Evolutionary conservation across 2,113 vertebrate species (phyloP), one percentile per base, ranked within the genome.

Genomic region (Rana temporaria): DNA sequence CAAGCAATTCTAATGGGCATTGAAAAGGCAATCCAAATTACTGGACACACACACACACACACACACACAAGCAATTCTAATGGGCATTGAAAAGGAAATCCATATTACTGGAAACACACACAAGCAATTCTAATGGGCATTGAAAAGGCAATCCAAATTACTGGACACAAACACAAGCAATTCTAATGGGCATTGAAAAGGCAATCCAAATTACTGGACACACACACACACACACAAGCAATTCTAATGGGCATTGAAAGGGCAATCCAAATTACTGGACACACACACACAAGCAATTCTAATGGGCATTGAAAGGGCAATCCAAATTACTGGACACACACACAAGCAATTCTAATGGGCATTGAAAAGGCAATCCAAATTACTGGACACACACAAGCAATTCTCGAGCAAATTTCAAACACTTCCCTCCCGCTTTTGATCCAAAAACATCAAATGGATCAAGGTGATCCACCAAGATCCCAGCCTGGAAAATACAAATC

Each of bases 1-100:
- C 68, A 73, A 55, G 68, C 52, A 68, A 60, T 72, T 38, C 48
- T 5, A 75, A 62, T 30, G 6, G 4, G 30, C 12, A 55, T 56
- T 12, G 53, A 32, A 73, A n/a, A 12, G n/a, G 53, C 70, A 32
- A 15, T 34, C 70, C 18, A 48, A 1, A 42, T 3, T 48, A 48
- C 42, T 8, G 12, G 42, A 6, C 42, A 48, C 9, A 48, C 42
- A 12, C 42, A 48, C 9, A 48, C 9, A 11, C 42, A 48, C n/a
- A n/a, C n/a, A n/a, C n/a, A 12, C 59, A n/a, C 68, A 73, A 55
- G 68, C 52, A 68, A 60, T 72, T 38, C 48, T 5, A 75, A 62
- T 30, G 6, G 4, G 30, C 12, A 55, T 56, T 12, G 53, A 32
- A 73, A n/a, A 12, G n/a, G 53, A 53, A 32, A 15, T 34, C 70